Base-by-base conservation (phyloP, 2,113 vertebrate species). In the Epinephelus fuscoguttatus region DNA sequence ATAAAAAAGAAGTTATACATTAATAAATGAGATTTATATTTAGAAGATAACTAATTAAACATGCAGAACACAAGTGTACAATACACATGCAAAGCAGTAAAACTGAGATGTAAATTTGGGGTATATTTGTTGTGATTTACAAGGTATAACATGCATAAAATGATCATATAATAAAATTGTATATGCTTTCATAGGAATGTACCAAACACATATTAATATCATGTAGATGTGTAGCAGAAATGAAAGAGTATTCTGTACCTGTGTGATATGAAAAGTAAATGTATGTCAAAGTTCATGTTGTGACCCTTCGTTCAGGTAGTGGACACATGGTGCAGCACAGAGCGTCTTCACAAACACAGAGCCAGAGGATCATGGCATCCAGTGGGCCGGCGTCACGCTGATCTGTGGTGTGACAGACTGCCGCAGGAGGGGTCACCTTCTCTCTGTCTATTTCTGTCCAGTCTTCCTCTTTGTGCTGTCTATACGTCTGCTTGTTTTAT, bases 371-470 rank as follows among this genome's bases (percentile, higher is more conserved):
- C 81, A 82, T 25, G 53, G 67, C 78, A 37, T 50, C 52, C 67
- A 52, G 76, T 56, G 10, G 40, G 55, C 60, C n/a, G 4, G 40
- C 69, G 27, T 87, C 77, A 89, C 27, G 11, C 84, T 85, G 84
- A 69, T 84, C 78, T 50, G 69, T 66, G 37, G 70, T 82, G 86
- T 85, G 62, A 90, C 81, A 87, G 80, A 27, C 84, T 66, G 87
- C 89, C 70, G 47, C 45, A 63, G 75, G 85, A 55, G 30, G 78
- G 84, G 86, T 90, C 83, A 91, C 86, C 85, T 90, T 82, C 68
- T 71, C 83, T 13, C 60, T 1, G 4, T 76, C 82, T 91, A 87
- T 89, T 88, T 76, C 80, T 63, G 85, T 73, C 66, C 59, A 25
- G 25, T 18, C 8, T 37, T 74, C 75, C 25, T 71, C 59, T 81